phyloP scores from a whole-genome alignment of 2,888 invertebrate genomes.

The Myopa testacea region DNA sequence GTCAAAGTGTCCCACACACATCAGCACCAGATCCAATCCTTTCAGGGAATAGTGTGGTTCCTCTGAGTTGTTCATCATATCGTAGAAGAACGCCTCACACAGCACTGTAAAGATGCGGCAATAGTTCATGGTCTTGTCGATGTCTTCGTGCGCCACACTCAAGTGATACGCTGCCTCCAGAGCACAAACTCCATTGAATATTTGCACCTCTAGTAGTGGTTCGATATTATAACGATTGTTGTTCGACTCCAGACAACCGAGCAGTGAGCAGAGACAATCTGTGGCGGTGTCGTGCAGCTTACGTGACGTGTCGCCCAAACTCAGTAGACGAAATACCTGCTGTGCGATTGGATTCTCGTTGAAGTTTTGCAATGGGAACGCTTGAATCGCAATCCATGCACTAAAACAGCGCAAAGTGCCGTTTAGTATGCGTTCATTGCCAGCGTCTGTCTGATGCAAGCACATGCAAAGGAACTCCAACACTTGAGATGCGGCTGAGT shows the following conservation, averaged over 20 bases:
- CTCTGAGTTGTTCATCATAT: constrained; percentile 78
- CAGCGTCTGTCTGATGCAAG: constrained; percentile 74
- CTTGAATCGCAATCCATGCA: constrained; percentile 90
- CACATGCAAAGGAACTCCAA: constrained; percentile 84
- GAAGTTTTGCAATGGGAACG: constrained; percentile 80
- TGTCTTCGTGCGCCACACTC: constrained; percentile 93
- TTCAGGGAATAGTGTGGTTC: constrained; percentile 81
- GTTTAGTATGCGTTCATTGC: constrained; percentile 72
- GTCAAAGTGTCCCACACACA: constrained; percentile 96
- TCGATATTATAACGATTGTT: constrained; percentile 71
- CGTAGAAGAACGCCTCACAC: constrained; percentile 89
- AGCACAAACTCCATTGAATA: constrained; percentile 84
- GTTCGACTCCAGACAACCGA: constrained; percentile 84
- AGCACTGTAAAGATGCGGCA: constrained; percentile 90
- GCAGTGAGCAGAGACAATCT: constrained; percentile 88
- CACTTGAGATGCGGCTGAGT: constrained; percentile 80
- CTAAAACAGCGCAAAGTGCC: constrained; percentile 88
- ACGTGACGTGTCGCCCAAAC: constrained; percentile 73
- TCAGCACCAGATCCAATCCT: constrained; percentile 87
- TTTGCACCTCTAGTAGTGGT: constrained; percentile 79
- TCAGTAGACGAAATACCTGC: constrained; percentile 78
- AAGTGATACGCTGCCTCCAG: constrained; percentile 89
- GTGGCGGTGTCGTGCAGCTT: constrained; percentile 89
- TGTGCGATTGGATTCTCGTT: constrained; percentile 78
- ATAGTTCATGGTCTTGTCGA: constrained; percentile 93